Evolutionary conservation across 1,140 invertebrate species (phyloP), one percentile per base, ranked within the genome.

Genomic region (Bombus sibiricus): DNA sequence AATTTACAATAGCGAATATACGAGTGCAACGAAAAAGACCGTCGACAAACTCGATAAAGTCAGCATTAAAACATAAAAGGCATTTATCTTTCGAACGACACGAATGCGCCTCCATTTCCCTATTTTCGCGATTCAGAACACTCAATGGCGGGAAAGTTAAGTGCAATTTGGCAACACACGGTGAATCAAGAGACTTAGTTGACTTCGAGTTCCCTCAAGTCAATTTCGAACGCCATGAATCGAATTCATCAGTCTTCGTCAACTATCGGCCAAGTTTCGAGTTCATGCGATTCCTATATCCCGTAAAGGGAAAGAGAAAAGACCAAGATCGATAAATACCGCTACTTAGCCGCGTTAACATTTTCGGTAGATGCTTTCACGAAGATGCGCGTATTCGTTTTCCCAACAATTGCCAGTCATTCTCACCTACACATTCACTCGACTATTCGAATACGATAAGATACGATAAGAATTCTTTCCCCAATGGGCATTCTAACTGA

Each of bases 241-340:
- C 25, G 32, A 84, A 62, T 68, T 74, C 39, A 73, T 85, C 77
- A 41, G 57, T 73, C 76, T 80, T 53, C 47, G 47, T 53, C 47
- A 53, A 53, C 18, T 53, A 80, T 73, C 69, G 57, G 66, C 47
- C 2, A 53, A 39, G 15, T 22, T 41, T 72, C 68, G 32, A 77
- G 22, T 73, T 80, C 77, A 32, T 47, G 32, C 3, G n/a, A 39
- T 57, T 77, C 47, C 18, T 43, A 18, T 41, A n/a, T 47, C 13
- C n/a, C 2, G 13, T 15, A 32, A n/a, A 66, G 18, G 18, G 4
- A 22, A 18, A 68, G 13, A 68, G 34, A 37, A 18, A 18, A 68
- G 34, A 6, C n/a, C 15, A 22, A 18, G n/a, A 34, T 9, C 9
- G 18, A 68, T 9, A 43, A 43, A 43, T 73, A n/a, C 41, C 18